Evolutionary conservation across 35 echinoderm and acorn worm genomes (phyloP), one percentile per base, ranked within the genome.

Genomic region (Apostichopus parvimensis): DNA sequence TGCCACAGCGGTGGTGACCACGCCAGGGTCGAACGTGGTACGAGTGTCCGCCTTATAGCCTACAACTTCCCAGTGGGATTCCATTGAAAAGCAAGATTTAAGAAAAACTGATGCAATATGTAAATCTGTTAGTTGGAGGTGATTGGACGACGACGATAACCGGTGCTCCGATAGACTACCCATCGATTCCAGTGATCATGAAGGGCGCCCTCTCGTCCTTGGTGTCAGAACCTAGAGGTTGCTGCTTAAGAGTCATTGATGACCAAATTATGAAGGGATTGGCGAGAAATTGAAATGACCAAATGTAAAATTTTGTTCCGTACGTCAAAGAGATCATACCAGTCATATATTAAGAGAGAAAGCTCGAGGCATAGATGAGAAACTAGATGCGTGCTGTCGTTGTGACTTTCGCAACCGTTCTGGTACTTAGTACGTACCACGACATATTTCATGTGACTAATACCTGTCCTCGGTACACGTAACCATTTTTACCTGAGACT

Each of bases 31-130:
- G 45, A 93, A 92, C 28, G 91, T 97, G 13, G 95, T 97, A 14
- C 84, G 91, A 68, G 93, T 97, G 75, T 97, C 95, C 18, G 95
- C 95, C 55, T 93, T 97, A 97, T 97, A 97, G 95, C 95, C 90
- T 71, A 54, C 53, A 55, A 80, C 25, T 80, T 55, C 78, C 28
- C 56, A 55, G 15, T 82, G 79, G 79, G 79, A 82, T 55, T 82
- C 79, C 79, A 54, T 17, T 82, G 52, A 45, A 54, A 82, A 55
- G 79, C 79, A 82, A 82, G 79, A 45, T 4, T 45, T 45, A 9
- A 55, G 18, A 22, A 22, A 12, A 55, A 82, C 45, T 82, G 79
- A 82, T 82, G 79, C 79, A 82, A 82, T 82, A 82, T 82, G 26
- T 80, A 13, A 6, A 82, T n/a, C 24, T 12, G 54, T 18, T 57